These are phyloP conservation scores for Timema podura DNA, from an alignment of 2,888 invertebrate species.

Conservation along the genomic window DNA sequence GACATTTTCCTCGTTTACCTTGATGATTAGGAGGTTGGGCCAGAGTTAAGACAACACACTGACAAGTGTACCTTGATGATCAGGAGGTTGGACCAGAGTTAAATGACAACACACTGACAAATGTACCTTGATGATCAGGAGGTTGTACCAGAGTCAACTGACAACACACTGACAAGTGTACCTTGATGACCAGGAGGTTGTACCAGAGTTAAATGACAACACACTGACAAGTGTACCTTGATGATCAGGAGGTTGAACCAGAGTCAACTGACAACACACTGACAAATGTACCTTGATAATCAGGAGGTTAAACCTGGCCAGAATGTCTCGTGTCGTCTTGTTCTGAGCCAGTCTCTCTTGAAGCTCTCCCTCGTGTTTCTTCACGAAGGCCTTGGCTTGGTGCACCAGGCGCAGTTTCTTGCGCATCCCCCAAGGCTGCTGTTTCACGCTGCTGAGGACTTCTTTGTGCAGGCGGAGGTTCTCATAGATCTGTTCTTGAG, in stretches of 20 bases:
- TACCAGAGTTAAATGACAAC: too few species aligned
- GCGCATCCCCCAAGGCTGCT: conserved; percentile 79
- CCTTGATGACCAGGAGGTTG: conserved; percentile 76
- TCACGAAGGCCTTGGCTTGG: conserved; percentile 81
- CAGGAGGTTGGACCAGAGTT: conserved; percentile 77
- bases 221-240: too few species aligned
- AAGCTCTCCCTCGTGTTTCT: conserved; percentile 83
- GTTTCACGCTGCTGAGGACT: conserved; percentile 79
- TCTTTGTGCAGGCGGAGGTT: conserved; percentile 89
- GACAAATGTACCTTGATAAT: conserved; percentile 61
- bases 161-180: conserved; percentile 43
- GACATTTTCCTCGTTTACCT: too few species aligned
- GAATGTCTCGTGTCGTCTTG: conserved; percentile 77
- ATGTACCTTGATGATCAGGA: too few species aligned
- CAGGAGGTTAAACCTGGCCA: conserved; percentile 78
- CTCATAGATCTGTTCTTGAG: conserved; percentile 85
- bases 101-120: too few species aligned
- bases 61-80: conserved; percentile 61
- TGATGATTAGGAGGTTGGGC: too few species aligned
- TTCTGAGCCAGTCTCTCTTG: conserved; percentile 87
- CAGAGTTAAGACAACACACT: too few species aligned
- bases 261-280: too few species aligned
- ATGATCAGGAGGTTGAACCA: too few species aligned
- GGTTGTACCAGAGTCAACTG: too few species aligned
- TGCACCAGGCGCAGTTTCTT: conserved; percentile 77